These are phyloP conservation scores for Simalia tracyae DNA, from an alignment of 2,797 vertebrate species.

Conservation along the genomic window DNA sequence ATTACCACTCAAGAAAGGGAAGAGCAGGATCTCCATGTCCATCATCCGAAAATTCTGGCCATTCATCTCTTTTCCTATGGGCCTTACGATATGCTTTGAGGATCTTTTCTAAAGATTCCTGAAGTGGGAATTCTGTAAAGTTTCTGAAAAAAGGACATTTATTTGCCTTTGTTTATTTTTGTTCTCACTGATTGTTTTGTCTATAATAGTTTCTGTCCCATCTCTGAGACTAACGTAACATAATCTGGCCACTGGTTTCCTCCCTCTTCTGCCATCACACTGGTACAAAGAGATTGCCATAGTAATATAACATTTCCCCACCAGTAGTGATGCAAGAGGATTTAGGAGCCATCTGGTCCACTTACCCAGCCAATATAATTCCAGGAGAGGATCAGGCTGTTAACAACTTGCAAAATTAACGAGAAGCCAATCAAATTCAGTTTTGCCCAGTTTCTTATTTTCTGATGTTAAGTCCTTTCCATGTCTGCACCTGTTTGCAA, in stretches of 20 bases:
- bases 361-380: background rate
- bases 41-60: background rate
- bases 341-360: background rate
- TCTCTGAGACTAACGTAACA: background rate
- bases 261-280: background rate
- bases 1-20: background rate
- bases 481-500: background rate
- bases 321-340: background rate
- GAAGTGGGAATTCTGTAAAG: background rate
- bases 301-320: background rate
- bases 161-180: background rate
- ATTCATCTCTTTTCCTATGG: background rate
- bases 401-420: background rate
- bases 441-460: background rate
- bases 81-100: background rate
- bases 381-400: background rate
- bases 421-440: background rate
- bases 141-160: background rate
- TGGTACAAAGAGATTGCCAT: background rate
- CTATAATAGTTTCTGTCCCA: background rate
- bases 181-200: background rate
- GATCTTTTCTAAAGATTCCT: background rate
- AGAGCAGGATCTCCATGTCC: no score
- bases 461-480: background rate
- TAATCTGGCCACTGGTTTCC: background rate